Conservation (phyloP, 2,888 invertebrate species). For the Norana najaformis region DNA sequence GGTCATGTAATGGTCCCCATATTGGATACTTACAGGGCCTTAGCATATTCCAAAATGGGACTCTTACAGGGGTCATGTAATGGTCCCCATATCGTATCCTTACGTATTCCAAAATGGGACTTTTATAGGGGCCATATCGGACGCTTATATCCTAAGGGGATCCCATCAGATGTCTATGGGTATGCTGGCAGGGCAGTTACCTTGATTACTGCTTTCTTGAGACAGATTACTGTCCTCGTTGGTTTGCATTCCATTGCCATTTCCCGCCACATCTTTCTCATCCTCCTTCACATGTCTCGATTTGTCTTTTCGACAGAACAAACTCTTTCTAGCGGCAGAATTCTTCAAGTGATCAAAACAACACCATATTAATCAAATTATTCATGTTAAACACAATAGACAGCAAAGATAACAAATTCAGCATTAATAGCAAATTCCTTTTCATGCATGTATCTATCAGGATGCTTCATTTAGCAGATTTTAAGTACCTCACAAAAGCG, state of each 20-base stretch:
- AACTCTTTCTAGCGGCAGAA: slow-evolving; percentile 23
- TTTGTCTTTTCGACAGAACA: slow-evolving; percentile 31
- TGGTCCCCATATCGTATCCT: too few relatives aligned
- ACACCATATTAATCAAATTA: background rate
- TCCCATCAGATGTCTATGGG: too few relatives aligned
- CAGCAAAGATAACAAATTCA: background rate
- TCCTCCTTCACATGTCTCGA: slow-evolving; percentile 7
- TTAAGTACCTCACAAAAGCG: too few relatives aligned
- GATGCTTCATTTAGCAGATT: too few relatives aligned
- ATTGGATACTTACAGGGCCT: too few relatives aligned
- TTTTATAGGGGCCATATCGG: too few relatives aligned
- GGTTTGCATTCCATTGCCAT: slow-evolving; percentile 17
- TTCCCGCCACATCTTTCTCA: background rate
- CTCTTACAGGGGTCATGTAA: too few relatives aligned
- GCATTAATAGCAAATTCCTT: background rate
- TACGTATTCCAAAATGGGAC: too few relatives aligned
- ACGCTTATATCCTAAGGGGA: too few relatives aligned
- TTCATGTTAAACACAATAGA: background rate
- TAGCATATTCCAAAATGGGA: too few relatives aligned
- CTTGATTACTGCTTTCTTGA: slow-evolving; percentile 37
- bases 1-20: too few relatives aligned
- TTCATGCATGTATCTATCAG: too few relatives aligned
- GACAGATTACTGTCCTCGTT: slow-evolving; percentile 41
- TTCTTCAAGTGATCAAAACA: slow-evolving; percentile 24
- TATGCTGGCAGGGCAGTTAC: background rate